These are phyloP conservation scores for Halesus radiatus DNA, from an alignment of 1,140 invertebrate species.

Conservation along the genomic window DNA sequence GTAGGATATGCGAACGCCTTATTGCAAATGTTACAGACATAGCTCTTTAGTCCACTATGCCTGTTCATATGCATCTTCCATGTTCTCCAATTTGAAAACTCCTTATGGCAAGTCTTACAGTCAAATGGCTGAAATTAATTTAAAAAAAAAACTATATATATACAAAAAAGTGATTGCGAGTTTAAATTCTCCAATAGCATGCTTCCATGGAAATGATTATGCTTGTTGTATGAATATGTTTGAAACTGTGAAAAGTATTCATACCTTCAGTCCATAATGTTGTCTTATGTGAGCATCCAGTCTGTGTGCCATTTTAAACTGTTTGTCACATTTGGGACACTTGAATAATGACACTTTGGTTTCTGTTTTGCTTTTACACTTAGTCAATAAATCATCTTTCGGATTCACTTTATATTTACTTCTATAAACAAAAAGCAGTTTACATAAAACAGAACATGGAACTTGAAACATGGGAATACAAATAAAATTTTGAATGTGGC, in stretches of 20 bases:
- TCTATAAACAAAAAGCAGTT: neutral
- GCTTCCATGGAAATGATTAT: no score
- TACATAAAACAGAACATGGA: neutral
- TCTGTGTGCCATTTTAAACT: conserved; percentile 39
- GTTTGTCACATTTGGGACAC: conserved; percentile 49
- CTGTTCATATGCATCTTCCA: conserved; percentile 49
- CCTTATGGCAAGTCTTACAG: conserved; percentile 46
- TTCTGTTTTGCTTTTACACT: conserved; percentile 16
- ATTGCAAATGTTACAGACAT: conserved; percentile 65
- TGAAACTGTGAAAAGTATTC: no score
- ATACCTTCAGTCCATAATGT: conserved; percentile 49
- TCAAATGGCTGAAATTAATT: conserved; percentile 42
- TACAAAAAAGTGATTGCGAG: neutral
- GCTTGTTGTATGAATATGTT: no score
- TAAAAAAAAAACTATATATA: no score
- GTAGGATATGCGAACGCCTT: conserved; percentile 63
- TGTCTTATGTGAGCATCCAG: conserved; percentile 44
- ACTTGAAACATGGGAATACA: neutral
- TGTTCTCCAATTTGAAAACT: conserved; percentile 44
- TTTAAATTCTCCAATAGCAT: no score
- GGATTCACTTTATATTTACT: conserved; percentile 7
- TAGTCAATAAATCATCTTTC: conserved; percentile 26
- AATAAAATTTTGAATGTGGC: neutral
- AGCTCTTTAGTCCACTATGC: conserved; percentile 62
- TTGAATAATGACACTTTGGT: conserved; percentile 21